Percentiles rank a stretch among this genome's conserved stretches.
These are phyloP conservation scores for Drosophila testacea DNA, from an alignment of 2,888 invertebrate species.

Conservation along the genomic window DNA sequence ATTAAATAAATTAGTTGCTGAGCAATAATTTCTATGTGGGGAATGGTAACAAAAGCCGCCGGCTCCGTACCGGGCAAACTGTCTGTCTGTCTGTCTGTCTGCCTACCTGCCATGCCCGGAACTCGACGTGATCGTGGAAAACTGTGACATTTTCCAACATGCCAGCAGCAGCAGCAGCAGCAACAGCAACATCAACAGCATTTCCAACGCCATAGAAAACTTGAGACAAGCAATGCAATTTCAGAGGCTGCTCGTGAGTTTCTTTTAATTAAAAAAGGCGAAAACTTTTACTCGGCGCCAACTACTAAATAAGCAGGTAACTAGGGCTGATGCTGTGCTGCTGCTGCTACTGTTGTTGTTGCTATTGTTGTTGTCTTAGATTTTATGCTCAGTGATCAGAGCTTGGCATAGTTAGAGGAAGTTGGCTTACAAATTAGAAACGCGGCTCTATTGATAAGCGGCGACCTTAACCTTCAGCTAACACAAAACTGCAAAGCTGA, in stretches of 20 bases:
- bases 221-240: slow-evolving; percentile 48
- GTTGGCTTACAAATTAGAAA: slow-evolving; percentile 59
- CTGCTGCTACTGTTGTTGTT: slow-evolving; percentile 11
- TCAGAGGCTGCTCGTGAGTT: slow-evolving; percentile 64
- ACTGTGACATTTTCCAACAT: slow-evolving; percentile 63
- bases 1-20: slow-evolving; percentile 75
- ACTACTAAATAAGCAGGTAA: slow-evolving; percentile 68
- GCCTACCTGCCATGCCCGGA: slow-evolving; percentile 37
- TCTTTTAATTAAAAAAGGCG: slow-evolving; percentile 80
- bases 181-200: slow-evolving; percentile 27
- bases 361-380: slow-evolving; percentile 63
- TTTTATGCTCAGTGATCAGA: slow-evolving; percentile 76
- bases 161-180: slow-evolving; percentile 32
- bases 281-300: slow-evolving; percentile 75
- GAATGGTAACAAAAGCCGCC: slow-evolving; percentile 74
- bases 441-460: slow-evolving; percentile 51
- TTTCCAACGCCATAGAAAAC: slow-evolving; percentile 43
- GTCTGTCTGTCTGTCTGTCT: slow-evolving; percentile 1
- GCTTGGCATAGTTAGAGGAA: slow-evolving; percentile 62
- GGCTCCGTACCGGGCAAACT: slow-evolving; percentile 40
- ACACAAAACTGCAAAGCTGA: neutral
- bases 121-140: slow-evolving; percentile 55
- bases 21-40: slow-evolving; percentile 75
- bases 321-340: slow-evolving; percentile 63
- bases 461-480: slow-evolving; percentile 57